Evolutionary conservation across 1,140 invertebrate species (phyloP), one percentile per base, ranked within the genome.

Genomic region (Papilio glaucus): DNA sequence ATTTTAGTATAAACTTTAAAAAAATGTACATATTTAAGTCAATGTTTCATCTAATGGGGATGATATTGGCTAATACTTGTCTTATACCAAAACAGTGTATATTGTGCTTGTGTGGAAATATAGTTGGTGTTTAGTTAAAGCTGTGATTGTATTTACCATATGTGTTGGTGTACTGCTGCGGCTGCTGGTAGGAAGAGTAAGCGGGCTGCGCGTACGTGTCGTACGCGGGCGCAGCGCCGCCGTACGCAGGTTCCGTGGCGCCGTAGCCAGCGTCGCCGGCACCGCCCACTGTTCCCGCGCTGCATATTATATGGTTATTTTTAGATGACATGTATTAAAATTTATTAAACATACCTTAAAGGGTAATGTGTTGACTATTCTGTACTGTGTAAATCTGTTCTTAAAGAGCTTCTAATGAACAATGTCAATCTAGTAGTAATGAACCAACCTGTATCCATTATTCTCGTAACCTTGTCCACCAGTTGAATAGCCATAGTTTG

Each of bases 401-500:
- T n/a, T n/a, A n/a, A n/a, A n/a, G n/a, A n/a, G n/a, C n/a, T n/a
- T n/a, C n/a, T n/a, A n/a, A n/a, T 33, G 2, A n/a, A 42, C 9
- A 42, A 42, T 42, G 9, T 4, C 3, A 12, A 42, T 12, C 9
- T 12, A 4, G 13, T 42, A n/a, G n/a, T 42, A 12, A n/a, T 39
- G 33, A 42, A 75, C 79, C 85, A 71, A 92, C 89, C 87, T 80
- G 78, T 92, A 92, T 21, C 78, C 80, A 62, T 90, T 88, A 82
- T 88, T 85, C 83, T 92, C 88, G 69, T 91, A 92, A 41, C 82
- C 83, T 63, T 89, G 87, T 9, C 81, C 81, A 45, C 87, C 81
- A 9, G 88, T 90, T 13, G 90, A 91, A 68, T 92, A 92, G 1
- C 90, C 89, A 80, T 92, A 92, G 29, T 79, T 85, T 13, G 89